These are phyloP conservation scores for Branchipolynoe longqiensis DNA, from an alignment of 2,888 invertebrate genomes.

Conservation along the genomic window DNA sequence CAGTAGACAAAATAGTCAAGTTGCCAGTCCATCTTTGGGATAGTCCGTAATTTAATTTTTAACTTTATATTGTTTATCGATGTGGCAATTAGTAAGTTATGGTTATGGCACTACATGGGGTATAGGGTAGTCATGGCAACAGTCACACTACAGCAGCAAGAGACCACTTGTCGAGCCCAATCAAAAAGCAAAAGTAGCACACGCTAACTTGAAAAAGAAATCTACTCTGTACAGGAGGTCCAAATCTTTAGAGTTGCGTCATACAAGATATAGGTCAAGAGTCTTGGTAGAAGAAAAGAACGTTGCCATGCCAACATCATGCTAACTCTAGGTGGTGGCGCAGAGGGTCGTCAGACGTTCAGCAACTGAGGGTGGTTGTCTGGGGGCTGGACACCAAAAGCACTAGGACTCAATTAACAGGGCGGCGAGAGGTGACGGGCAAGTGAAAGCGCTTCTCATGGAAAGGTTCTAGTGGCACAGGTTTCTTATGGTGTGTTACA, in stretches of 20 bases:
- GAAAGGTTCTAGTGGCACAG: too few species aligned
- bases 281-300: background rate
- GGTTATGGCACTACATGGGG: conserved; percentile 42
- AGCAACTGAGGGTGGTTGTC: conserved; percentile 27
- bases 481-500: too few species aligned
- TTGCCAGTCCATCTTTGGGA: conserved; percentile 39
- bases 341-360: background rate
- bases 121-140: conserved; percentile 29
- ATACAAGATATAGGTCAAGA: conserved; percentile 33
- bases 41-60: conserved; percentile 4
- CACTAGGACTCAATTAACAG: background rate
- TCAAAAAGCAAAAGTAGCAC: conserved; percentile 11
- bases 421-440: conserved; percentile 3
- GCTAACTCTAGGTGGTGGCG: conserved; percentile 19
- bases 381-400: conserved; percentile 2
- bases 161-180: background rate
- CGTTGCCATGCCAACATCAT: conserved; percentile 41
- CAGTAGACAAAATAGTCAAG: conserved; percentile 6
- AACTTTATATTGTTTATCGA: conserved; percentile 13
- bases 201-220: conserved; percentile 21
- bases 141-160: conserved; percentile 46
- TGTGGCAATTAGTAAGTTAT: conserved; percentile 29
- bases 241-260: conserved; percentile 47
- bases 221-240: conserved; percentile 37
- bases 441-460: too few species aligned